phyloP scores from a whole-genome alignment of 2,113 vertebrate genomes.

The Genyomyrus donnyi region DNA sequence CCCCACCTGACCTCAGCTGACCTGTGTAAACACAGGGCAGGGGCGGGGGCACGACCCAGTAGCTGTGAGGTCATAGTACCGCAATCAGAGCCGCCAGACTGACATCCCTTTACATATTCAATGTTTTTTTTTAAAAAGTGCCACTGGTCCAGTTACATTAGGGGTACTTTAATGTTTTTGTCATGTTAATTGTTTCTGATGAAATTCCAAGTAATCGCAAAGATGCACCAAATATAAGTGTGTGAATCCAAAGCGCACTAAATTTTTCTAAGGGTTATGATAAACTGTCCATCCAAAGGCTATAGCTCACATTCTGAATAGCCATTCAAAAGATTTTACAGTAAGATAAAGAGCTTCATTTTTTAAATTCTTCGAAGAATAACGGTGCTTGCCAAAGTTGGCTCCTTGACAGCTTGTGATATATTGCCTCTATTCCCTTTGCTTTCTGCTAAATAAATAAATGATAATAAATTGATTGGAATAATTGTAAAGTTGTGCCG shows the following conservation, averaged over 20 bases:
- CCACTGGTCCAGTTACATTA: neutral
- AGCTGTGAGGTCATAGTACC: neutral
- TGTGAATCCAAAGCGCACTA: neutral
- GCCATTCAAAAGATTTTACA: neutral
- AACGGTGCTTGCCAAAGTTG: neutral
- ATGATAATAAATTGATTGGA: neutral
- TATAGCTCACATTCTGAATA: neutral
- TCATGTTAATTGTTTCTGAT: neutral
- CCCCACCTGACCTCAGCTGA: neutral
- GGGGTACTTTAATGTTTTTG: neutral
- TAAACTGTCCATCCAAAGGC: neutral
- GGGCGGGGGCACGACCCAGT: neutral
- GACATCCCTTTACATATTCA: neutral
- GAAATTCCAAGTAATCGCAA: neutral
- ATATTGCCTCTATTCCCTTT: neutral
- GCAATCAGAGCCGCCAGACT: neutral
- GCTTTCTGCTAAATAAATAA: neutral
- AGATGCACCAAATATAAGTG: neutral
- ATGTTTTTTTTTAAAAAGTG: neutral
- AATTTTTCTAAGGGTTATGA: neutral
- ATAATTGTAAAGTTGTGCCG: neutral
- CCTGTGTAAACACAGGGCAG: neutral
- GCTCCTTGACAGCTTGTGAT: neutral
- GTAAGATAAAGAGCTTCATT: neutral
- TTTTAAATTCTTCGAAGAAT: neutral